Percentiles rank a stretch among this genome's conserved stretches.
Evolutionary conservation across 2,888 invertebrate genomes (phyloP).

Genomic region (Anoncus sp.): DNA sequence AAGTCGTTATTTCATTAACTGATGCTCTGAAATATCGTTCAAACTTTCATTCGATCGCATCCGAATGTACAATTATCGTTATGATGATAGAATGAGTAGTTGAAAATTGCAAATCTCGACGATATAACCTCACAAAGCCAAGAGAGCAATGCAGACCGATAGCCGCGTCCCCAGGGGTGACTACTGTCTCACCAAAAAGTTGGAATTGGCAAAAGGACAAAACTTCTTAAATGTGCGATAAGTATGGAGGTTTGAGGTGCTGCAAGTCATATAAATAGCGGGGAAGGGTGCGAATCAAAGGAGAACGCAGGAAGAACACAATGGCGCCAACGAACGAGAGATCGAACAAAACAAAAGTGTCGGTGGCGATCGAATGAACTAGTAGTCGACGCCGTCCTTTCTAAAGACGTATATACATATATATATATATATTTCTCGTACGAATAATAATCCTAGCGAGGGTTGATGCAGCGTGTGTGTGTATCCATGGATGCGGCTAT

Average conservation of each 20-base stretch:
- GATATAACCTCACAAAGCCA: too few relatives aligned
- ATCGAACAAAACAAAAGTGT: constrained; percentile 39
- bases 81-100: too few relatives aligned
- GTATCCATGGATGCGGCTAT: too few relatives aligned
- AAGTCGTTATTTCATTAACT: neutral
- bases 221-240: too few relatives aligned
- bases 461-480: constrained; percentile 41
- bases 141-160: too few relatives aligned
- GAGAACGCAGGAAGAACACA: neutral
- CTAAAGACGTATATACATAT: constrained; percentile 1
- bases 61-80: too few relatives aligned
- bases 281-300: constrained; percentile 2
- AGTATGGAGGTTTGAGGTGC: too few relatives aligned
- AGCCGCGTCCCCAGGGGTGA: too few relatives aligned
- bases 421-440: neutral
- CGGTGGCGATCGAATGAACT: constrained; percentile 54
- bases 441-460: constrained; percentile 44
- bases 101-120: too few relatives aligned
- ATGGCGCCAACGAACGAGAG: constrained; percentile 5
- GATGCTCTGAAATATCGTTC: neutral
- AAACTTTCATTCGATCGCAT: too few relatives aligned
- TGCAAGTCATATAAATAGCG: constrained; percentile 16
- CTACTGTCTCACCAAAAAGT: too few relatives aligned
- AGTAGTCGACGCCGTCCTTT: constrained; percentile 19
- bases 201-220: too few relatives aligned